phyloP scores from a whole-genome alignment of 1,140 invertebrate genomes.

The Acyrthosiphon pisum region DNA sequence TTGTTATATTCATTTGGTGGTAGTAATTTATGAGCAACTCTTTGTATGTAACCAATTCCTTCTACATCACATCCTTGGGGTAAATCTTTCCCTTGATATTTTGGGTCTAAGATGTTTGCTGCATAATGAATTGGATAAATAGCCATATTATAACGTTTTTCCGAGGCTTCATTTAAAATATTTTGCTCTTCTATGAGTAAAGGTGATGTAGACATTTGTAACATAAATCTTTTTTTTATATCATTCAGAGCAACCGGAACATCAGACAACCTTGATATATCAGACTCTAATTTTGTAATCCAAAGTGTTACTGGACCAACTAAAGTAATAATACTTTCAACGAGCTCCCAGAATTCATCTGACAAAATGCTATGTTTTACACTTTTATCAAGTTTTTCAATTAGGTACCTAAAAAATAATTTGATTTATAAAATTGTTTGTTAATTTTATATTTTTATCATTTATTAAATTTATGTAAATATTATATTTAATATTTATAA shows the following conservation, averaged over 20 bases:
- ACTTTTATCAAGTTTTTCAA: neutral
- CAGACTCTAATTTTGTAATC: neutral
- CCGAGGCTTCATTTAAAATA: neutral
- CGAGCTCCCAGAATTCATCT: neutral
- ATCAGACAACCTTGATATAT: neutral
- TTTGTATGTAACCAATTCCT: neutral
- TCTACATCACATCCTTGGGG: neutral
- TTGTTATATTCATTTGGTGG: neutral
- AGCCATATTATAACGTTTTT: neutral
- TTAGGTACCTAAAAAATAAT: neutral
- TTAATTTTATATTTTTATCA: neutral
- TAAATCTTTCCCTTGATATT: too few species aligned
- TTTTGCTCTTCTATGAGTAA: slow-evolving; percentile 9
- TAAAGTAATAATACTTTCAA: slow-evolving; percentile 1
- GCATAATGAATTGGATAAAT: slow-evolving; percentile 8
- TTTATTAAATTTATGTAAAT: too few species aligned
- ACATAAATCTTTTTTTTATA: neutral
- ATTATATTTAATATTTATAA: too few species aligned
- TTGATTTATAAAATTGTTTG: neutral
- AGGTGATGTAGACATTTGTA: neutral
- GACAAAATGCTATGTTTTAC: neutral
- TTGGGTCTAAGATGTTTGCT: slow-evolving; percentile 11
- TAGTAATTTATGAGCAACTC: neutral
- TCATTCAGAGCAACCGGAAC: neutral
- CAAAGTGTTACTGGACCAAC: neutral